Evolutionary conservation across 2,888 invertebrate genomes (phyloP).

Genomic region (Tethea ocularis): DNA sequence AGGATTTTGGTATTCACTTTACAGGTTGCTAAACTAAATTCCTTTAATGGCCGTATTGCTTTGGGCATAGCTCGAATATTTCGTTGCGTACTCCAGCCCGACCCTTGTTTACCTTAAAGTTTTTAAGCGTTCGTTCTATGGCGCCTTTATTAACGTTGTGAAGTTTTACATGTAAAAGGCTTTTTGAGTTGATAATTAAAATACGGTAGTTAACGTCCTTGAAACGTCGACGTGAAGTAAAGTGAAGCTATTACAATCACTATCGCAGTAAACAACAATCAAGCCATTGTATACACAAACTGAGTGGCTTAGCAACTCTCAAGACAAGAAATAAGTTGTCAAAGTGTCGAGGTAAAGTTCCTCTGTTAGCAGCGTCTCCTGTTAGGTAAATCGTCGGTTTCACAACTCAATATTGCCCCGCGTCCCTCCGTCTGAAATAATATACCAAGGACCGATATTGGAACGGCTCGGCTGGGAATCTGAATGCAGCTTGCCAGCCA

Average conservation of each 20-base stretch:
- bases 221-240: constrained; percentile 28
- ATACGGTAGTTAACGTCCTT: constrained; percentile 25
- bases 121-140: constrained; percentile 35
- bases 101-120: constrained; percentile 44
- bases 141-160: constrained; percentile 24
- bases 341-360: constrained; percentile 80
- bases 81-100: constrained; percentile 41
- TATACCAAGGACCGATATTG: constrained; percentile 75
- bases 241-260: constrained; percentile 40
- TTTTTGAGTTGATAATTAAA: constrained; percentile 26
- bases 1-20: constrained; percentile 74
- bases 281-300: constrained; percentile 68
- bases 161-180: constrained; percentile 20
- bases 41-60: constrained; percentile 62
- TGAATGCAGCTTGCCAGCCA: constrained; percentile 64
- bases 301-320: constrained; percentile 71
- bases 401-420: constrained; percentile 77
- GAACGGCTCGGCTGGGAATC: constrained; percentile 63
- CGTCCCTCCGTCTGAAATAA: constrained; percentile 72
- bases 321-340: constrained; percentile 83
- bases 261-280: constrained; percentile 61
- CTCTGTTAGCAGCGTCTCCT: constrained; percentile 74
- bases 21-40: constrained; percentile 72
- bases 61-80: constrained; percentile 61
- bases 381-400: constrained; percentile 80